Base-by-base conservation (phyloP, 2,113 vertebrate species). In the Anolis carolinensis region DNA sequence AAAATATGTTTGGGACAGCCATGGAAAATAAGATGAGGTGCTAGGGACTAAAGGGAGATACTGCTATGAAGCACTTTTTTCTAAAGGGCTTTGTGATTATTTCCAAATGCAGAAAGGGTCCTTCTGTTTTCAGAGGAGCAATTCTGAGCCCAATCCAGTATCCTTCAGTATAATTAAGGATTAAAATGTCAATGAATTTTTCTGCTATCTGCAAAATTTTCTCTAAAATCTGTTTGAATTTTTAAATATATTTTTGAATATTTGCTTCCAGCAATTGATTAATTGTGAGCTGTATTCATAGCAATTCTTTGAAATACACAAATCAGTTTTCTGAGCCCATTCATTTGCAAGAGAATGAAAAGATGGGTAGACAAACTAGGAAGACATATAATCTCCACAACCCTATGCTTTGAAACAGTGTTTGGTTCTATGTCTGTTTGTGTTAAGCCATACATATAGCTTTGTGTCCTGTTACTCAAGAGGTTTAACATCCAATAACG, bases 231-330 rank as follows among this genome's bases (percentile, higher is more conserved):
- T 89, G 39, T 83, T 59, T 59, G 14, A 59, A 59, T 59, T 59
- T 16, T 59, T 59, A 4, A 59, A 59, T 18, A 59, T 13, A 14
- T 70, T 62, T 90, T 90, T 90, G 80, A 78, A 89, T 84, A 87
- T 82, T 78, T 21, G 76, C 50, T 88, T 92, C 82, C 83, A 78
- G 90, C 86, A 89, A 85, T 87, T 74, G 85, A 88, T 91, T 88
- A 90, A 88, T 92, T 83, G 14, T 88, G 39, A 44, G 39, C 39
- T 44, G 39, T 90, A 83, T 89, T 90, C 91, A 88, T 91, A 86
- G 88, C 78, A 93, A 87, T 83, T 88, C 83, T 92, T 89, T 93
- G 85, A 92, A 92, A 92, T 89, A 88, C 89, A 90, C 88, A 93
- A 92, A 91, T 89, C 85, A 92, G 86, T 88, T 91, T 85, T 92